These are phyloP conservation scores for Columba livia DNA, from an alignment of 2,113 vertebrate genomes.

Conservation along the genomic window DNA sequence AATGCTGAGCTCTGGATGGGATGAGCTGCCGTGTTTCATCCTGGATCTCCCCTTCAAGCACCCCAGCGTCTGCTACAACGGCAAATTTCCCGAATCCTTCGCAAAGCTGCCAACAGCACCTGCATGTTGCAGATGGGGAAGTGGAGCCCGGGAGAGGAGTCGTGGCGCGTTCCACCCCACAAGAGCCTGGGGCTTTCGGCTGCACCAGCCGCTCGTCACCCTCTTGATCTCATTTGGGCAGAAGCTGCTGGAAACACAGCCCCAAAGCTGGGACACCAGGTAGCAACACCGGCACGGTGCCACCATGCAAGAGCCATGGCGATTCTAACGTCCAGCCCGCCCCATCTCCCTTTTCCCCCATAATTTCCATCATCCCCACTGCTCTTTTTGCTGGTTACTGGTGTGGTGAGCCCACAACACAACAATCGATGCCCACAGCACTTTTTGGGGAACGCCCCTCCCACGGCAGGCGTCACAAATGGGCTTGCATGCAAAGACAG, in stretches of 20 bases:
- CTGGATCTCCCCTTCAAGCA: background rate
- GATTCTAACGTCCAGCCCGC: background rate
- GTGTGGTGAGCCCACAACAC: accelerated
- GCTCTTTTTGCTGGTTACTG: background rate
- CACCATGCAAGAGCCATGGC: accelerated
- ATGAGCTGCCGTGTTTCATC: background rate
- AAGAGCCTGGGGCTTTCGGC: background rate
- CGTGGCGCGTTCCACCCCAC: background rate
- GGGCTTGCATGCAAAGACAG: background rate
- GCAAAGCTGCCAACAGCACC: background rate
- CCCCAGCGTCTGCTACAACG: background rate
- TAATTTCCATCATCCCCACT: accelerated
- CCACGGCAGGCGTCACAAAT: background rate
- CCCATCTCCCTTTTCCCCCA: background rate
- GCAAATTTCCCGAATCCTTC: background rate
- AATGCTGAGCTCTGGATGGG: accelerated
- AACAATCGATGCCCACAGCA: background rate
- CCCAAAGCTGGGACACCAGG: background rate
- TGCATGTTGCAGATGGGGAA: background rate
- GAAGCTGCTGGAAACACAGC: background rate
- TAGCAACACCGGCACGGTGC: accelerated
- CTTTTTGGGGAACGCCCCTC: background rate
- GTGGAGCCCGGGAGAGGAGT: background rate
- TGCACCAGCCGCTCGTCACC: background rate
- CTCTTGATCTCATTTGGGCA: background rate